A percentile compares a stretch with the other conserved stretches of the same genome.
phyloP scores from a whole-genome alignment of 2,113 vertebrate genomes.

The Pelodiscus sinensis region DNA sequence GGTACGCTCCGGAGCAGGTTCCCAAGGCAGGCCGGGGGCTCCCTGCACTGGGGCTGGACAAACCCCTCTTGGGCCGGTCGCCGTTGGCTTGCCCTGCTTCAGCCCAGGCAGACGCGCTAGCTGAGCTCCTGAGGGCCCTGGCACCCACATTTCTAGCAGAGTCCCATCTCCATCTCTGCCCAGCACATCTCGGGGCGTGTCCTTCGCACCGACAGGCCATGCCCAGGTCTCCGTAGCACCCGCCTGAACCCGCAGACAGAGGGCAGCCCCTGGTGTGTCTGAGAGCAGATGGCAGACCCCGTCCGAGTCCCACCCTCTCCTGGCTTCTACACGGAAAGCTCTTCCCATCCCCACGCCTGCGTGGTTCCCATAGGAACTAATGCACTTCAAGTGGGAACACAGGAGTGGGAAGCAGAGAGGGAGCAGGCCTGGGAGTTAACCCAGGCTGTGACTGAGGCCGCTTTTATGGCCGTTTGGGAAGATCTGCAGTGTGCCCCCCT shows the following conservation, averaged over 20 bases:
- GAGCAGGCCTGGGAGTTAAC: not conserved
- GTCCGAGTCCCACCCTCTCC: slow-evolving; percentile 2
- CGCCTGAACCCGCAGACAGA: too few species aligned
- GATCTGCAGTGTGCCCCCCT: not conserved
- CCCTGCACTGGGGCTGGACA: not conserved
- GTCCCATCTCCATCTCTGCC: too few species aligned
- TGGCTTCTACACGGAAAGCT: not conserved
- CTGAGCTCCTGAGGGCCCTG: not conserved
- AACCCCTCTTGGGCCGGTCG: not conserved
- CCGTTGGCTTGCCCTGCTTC: not conserved
- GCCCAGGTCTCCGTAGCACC: too few species aligned
- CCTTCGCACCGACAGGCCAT: too few species aligned
- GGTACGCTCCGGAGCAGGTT: too few species aligned
- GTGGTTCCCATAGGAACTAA: slow-evolving; percentile 65
- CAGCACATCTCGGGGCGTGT: too few species aligned
- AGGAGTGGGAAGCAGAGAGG: not conserved
- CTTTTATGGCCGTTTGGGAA: too few species aligned
- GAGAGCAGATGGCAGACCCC: not conserved
- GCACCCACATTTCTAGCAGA: too few species aligned
- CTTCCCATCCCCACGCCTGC: not conserved
- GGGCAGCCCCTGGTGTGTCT: not conserved
- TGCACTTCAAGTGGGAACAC: not conserved
- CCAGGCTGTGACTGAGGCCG: not conserved
- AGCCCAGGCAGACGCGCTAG: not conserved
- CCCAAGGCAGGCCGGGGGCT: too few species aligned